phyloP scores from a whole-genome alignment of 2,113 vertebrate species.

The Nanorana parkeri region DNA sequence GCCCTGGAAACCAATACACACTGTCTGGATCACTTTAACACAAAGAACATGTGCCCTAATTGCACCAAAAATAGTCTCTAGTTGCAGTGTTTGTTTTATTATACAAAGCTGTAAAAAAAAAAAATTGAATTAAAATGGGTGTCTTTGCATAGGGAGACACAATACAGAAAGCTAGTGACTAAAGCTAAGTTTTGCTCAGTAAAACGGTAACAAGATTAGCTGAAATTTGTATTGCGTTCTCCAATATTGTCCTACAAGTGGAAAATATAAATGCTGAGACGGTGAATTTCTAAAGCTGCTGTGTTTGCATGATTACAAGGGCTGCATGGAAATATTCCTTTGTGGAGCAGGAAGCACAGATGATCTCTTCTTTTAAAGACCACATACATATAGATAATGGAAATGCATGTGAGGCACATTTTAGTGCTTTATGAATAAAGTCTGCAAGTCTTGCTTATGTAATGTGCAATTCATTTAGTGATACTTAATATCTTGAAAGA shows the following conservation, averaged over 20 bases:
- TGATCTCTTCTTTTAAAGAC: constrained; percentile 10
- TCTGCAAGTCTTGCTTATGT: not conserved
- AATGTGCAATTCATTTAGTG: constrained; percentile 29
- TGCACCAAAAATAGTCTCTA: not conserved
- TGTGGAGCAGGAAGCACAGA: constrained; percentile 19
- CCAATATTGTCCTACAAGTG: constrained; percentile 21
- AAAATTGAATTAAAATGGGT: no score
- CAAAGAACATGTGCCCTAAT: not conserved
- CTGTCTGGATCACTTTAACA: constrained; percentile 7
- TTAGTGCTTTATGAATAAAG: not conserved
- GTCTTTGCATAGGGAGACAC: no score
- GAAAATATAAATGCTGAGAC: constrained; percentile 31
- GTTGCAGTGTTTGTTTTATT: not conserved
- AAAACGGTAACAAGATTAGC: constrained; percentile 24
- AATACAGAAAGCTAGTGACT: constrained; percentile 12
- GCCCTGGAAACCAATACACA: constrained; percentile 26
- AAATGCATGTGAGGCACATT: constrained; percentile 35
- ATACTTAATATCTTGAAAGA: constrained; percentile 19
- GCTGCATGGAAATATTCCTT: constrained; percentile 24
- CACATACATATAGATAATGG: constrained; percentile 8
- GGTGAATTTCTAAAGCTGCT: constrained; percentile 32
- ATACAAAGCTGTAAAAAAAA: not conserved
- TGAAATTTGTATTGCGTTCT: constrained; percentile 15
- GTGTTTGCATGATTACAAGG: constrained; percentile 47
- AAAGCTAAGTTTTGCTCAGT: constrained; percentile 14